A percentile compares a stretch with the other conserved stretches of the same genome.
Evolutionary conservation across 2,113 vertebrate genomes (phyloP).

Genomic region (Anoplopoma fimbria): DNA sequence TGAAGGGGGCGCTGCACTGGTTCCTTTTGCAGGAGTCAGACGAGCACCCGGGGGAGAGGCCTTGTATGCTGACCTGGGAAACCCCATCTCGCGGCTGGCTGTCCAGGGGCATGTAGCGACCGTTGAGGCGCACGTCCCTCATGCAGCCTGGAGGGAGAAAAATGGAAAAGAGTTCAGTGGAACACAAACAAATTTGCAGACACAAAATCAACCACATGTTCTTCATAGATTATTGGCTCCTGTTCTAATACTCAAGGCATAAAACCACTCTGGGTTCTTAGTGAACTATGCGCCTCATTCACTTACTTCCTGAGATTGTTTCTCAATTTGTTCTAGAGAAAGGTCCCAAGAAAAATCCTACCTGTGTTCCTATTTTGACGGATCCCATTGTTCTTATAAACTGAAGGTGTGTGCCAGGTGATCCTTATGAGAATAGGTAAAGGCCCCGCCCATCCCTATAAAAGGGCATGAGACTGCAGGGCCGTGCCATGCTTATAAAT

Average conservation of each 20-base stretch:
- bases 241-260: not conserved
- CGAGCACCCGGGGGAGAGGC: constrained; percentile 85
- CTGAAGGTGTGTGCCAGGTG: no score
- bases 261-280: constrained; percentile 13
- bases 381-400: no score
- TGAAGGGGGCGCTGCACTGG: constrained; percentile 87
- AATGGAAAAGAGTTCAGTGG: constrained; percentile 5
- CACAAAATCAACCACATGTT: not conserved
- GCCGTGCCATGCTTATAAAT: no score
- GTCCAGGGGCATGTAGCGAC: constrained; percentile 87
- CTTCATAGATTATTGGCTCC: not conserved
- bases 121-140: constrained; percentile 89
- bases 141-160: constrained; percentile 85
- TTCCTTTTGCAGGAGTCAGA: constrained; percentile 90
- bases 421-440: no score
- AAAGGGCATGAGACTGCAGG: no score
- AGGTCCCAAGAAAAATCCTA: no score
- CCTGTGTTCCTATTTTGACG: no score
- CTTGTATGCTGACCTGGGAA: constrained; percentile 85
- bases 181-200: constrained; percentile 1
- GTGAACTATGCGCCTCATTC: no score
- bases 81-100: constrained; percentile 83
- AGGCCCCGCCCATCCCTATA: no score
- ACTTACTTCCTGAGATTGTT: no score
- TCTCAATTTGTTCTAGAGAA: not conserved